A percentile compares a stretch with the other conserved stretches of the same genome.
phyloP scores from a whole-genome alignment of 2,113 vertebrate genomes.

The Gadus chalcogrammus region DNA sequence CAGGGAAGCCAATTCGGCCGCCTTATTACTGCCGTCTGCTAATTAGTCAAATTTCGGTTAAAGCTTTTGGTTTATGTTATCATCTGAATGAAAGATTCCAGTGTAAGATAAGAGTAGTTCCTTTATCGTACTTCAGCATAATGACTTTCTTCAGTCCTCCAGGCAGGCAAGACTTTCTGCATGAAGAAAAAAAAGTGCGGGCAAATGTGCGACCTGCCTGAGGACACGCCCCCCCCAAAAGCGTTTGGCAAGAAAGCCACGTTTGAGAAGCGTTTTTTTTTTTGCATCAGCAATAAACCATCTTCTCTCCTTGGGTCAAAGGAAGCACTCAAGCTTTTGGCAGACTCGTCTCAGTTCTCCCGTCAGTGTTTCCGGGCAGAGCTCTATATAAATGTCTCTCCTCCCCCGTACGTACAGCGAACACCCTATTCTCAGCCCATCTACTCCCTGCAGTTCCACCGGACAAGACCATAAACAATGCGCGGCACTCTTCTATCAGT shows the following conservation, averaged over 20 bases:
- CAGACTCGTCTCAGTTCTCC: neutral
- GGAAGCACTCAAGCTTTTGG: neutral
- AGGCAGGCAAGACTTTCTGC: too few relatives aligned
- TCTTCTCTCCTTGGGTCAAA: too few relatives aligned
- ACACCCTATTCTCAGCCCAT: neutral
- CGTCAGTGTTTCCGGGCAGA: too few relatives aligned
- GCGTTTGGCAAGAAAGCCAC: too few relatives aligned
- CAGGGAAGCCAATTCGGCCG: slow-evolving; percentile 52
- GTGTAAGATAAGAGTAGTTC: neutral
- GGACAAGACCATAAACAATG: slow-evolving; percentile 43
- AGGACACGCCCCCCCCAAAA: too few relatives aligned
- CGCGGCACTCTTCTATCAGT: slow-evolving; percentile 24
- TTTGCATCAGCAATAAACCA: too few relatives aligned
- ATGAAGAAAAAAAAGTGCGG: too few relatives aligned
- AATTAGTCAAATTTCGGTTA: slow-evolving; percentile 57
- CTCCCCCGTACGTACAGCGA: neutral
- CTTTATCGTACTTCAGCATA: too few relatives aligned
- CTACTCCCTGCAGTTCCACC: neutral
- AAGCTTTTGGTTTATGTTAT: slow-evolving; percentile 41
- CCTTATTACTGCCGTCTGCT: slow-evolving; percentile 57
- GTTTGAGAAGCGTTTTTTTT: too few relatives aligned
- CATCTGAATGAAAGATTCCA: neutral
- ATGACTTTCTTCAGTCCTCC: too few relatives aligned
- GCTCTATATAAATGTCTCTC: too few relatives aligned
- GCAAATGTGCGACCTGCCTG: too few relatives aligned